Percentiles rank a stretch among this genome's conserved stretches.
These are phyloP conservation scores for Sepiola atlantica DNA, from an alignment of 2,888 invertebrate species.

Conservation along the genomic window DNA sequence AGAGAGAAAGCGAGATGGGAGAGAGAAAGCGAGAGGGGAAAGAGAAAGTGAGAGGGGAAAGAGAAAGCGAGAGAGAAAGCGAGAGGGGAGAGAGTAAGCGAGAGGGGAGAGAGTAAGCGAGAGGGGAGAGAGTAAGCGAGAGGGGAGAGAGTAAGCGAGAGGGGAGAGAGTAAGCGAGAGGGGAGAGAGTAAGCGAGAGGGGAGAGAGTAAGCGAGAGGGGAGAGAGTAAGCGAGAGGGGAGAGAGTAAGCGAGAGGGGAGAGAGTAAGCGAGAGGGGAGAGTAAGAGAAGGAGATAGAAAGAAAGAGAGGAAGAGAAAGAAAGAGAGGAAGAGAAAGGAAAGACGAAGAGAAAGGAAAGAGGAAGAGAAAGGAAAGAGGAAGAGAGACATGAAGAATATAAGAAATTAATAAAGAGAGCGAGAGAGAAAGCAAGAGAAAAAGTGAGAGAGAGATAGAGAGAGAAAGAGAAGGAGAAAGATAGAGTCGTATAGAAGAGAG, in stretches of 20 bases:
- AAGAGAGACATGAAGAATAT: not conserved
- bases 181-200: not conserved
- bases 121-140: not conserved
- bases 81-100: not conserved
- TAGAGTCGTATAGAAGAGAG: not conserved
- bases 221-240: not conserved
- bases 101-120: not conserved
- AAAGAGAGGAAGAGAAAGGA: not conserved
- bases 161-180: fast-evolving
- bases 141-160: not conserved
- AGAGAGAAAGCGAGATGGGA: not conserved
- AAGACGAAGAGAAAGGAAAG: not conserved
- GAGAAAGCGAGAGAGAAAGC: not conserved
- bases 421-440: not conserved
- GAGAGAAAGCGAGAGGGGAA: not conserved
- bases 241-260: not conserved
- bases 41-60: not conserved
- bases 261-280: not conserved
- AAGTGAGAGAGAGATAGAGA: not conserved
- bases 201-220: not conserved
- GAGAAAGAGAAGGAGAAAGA: not conserved
- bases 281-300: not conserved
- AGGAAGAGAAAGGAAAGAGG: not conserved
- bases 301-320: not conserved
- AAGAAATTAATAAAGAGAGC: too few species aligned